Evolutionary conservation across 2,888 invertebrate species (phyloP), one percentile per base, ranked within the genome.

Genomic region (Clistopyga incitator): DNA sequence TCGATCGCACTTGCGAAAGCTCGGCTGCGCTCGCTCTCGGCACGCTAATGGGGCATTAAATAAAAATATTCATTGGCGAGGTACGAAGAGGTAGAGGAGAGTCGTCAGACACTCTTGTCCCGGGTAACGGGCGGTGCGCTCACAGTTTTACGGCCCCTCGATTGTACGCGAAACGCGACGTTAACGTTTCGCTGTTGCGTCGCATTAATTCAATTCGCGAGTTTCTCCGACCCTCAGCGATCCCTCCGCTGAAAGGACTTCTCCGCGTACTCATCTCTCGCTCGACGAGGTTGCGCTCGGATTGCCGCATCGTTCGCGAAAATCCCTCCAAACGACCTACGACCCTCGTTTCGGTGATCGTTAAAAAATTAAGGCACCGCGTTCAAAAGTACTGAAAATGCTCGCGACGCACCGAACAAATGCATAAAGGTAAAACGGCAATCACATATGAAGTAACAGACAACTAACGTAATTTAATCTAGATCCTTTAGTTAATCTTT

Each of bases 41-140:
- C 68, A 68, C 86, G 81, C 87, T 90, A 90, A 90, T 89, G 89
- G 89, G 84, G 89, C 87, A 89, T 89, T 88, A 90, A 89, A 90
- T 90, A 88, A 90, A 90, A 90, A 90, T 90, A 90, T 90, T 90
- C 90, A 89, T 90, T 90, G 90, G 88, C 85, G 84, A 75, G 75
- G 75, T 64, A 72, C 56, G 64, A 74, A 76, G 80, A 75, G 77
- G 54, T 42, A 50, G 64, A 42, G 77, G 54, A 70, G 65, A 78
- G 68, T 64, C 78, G 61, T 78, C 50, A 68, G 75, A 47, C 64
- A 64, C 75, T 64, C 67, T 71, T 64, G 80, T 68, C 71, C 71
- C 65, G 61, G 72, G 50, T 71, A 59, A 68, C 56, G 61, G 77
- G 64, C 34, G 72, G 64, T 70, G 56, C 47, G 47, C 68, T 78